These are phyloP conservation scores for Phylloscopus trochilus DNA, from an alignment of 2,113 vertebrate genomes.

Conservation along the genomic window DNA sequence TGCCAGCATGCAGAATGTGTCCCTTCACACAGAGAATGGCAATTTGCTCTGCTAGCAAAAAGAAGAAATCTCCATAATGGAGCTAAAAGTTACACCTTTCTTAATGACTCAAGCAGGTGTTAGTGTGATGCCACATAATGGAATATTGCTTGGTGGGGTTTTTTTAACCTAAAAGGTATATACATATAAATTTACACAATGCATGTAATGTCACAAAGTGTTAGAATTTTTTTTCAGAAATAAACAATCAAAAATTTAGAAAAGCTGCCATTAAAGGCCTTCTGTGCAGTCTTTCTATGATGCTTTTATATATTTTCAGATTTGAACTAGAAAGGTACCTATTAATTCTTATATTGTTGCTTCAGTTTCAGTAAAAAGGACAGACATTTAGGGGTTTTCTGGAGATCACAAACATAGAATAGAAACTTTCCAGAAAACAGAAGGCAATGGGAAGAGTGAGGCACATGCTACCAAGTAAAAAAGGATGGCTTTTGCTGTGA, in stretches of 20 bases:
- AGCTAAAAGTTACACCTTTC: background rate
- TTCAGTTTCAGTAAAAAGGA: background rate
- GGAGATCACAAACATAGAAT: background rate
- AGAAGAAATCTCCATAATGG: background rate
- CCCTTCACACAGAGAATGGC: background rate
- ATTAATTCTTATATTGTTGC: background rate
- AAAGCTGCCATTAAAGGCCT: background rate
- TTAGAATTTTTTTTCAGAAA: background rate
- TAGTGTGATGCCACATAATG: background rate
- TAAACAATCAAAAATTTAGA: background rate
- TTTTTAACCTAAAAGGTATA: background rate
- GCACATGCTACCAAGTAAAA: background rate
- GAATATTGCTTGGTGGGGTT: background rate
- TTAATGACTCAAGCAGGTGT: background rate
- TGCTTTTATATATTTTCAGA: background rate
- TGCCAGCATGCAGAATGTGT: accelerated
- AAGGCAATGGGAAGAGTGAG: background rate
- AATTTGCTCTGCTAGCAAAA: background rate
- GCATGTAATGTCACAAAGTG: background rate
- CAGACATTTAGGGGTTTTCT: background rate
- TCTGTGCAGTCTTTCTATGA: background rate
- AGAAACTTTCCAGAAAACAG: background rate
- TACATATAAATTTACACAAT: background rate
- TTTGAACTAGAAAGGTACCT: background rate
- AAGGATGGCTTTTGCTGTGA: background rate